Base-by-base conservation (phyloP, 2,797 vertebrate species). In the Rallus crepitans region DNA sequence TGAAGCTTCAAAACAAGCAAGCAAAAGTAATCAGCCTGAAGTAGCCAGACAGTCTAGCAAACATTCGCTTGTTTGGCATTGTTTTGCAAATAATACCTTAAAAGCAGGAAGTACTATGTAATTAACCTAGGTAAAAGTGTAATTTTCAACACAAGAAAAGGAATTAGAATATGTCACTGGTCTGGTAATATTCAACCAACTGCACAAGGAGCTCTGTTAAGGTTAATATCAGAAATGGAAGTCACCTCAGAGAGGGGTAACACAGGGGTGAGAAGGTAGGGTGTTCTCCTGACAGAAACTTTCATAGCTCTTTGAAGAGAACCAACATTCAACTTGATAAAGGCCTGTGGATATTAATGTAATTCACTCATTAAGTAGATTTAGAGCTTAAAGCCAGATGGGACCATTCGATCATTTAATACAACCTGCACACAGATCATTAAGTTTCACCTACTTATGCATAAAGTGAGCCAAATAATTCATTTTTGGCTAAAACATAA, bases 301-400 rank as follows among this genome's bases (percentile, higher is more conserved):
- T 65, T 15, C n/a, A 61, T 7, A 87, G 27, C 2, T 76, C 15
- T 61, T 48, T 61, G 16, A 83, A 77, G 53, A 82, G 57, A 78
- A 5, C 3, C 40, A 65, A 15, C 28, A 68, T 37, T 85, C 23
- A 85, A 7, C 47, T 61, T 65, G 19, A 65, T 28, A 69, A 81
- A 82, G 57, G 37, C n/a, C 45, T 72, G 20, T 42, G 47, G 24
- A 19, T 83, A 42, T 61, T 77, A 68, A 75, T 17, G 31, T 33
- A 71, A 91, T 72, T 75, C 71, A 65, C 45, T 75, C 45, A 87
- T 90, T 82, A 90, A 82, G 53, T 56, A 35, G 23, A 94, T 87
- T 68, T 69, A 61, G 45, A 80, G 15, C 55, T 83, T 75, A 75
- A 71, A 94, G 15, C 33, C 69, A 87, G 57, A 88, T 68, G 45